These are phyloP conservation scores for Cydia splendana DNA, from an alignment of 1,140 invertebrate species.

Conservation along the genomic window DNA sequence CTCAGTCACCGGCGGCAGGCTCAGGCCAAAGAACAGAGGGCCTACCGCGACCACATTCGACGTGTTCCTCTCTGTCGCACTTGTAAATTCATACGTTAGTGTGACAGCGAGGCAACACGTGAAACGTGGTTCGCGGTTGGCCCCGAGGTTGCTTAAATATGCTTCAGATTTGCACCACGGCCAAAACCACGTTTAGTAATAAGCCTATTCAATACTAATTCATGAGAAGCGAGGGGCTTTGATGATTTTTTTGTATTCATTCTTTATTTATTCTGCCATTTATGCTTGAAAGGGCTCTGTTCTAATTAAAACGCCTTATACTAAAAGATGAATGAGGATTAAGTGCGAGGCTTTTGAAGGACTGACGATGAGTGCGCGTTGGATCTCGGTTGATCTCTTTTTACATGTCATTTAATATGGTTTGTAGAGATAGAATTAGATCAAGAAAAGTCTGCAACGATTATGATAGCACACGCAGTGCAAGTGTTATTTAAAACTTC, in stretches of 20 bases:
- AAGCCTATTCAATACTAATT: slow-evolving; percentile 48
- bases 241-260: slow-evolving; percentile 12
- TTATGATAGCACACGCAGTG: no score
- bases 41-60: no score
- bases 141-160: slow-evolving; percentile 8
- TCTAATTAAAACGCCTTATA: slow-evolving; percentile 29
- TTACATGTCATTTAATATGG: not conserved
- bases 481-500: no score
- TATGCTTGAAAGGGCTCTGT: slow-evolving; percentile 21
- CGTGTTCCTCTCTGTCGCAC: no score
- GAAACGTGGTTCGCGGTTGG: no score
- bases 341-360: slow-evolving; percentile 2
- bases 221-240: slow-evolving; percentile 35
- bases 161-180: slow-evolving; percentile 13
- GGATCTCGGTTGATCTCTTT: not conserved
- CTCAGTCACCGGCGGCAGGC: slow-evolving; percentile 6
- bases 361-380: not conserved
- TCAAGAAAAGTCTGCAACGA: no score
- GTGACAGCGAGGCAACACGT: no score
- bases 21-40: slow-evolving; percentile 2
- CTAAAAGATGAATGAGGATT: slow-evolving; percentile 16
- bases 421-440: not conserved
- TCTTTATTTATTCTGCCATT: slow-evolving; percentile 25
- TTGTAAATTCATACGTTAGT: no score
- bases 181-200: slow-evolving; percentile 42